Percentiles rank a stretch among this genome's conserved stretches.
phyloP scores from a whole-genome alignment of 2,888 invertebrate genomes.

The Tenthredo notha region DNA sequence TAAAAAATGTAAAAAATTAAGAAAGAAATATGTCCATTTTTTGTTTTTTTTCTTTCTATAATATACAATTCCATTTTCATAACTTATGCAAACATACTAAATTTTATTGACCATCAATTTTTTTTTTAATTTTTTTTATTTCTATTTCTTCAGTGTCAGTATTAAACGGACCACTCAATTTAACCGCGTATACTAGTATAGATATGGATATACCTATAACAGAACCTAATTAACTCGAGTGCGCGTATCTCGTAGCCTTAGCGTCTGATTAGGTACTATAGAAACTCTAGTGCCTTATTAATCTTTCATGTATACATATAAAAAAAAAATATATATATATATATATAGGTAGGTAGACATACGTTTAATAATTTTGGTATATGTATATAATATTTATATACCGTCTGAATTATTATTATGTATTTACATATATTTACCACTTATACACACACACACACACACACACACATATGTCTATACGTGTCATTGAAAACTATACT shows the following conservation, averaged over 20 bases:
- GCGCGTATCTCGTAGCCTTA: not conserved
- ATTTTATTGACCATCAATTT: slow-evolving; percentile 3
- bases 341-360: not conserved
- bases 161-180: not conserved
- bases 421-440: not conserved
- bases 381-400: not conserved
- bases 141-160: no score
- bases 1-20: no score
- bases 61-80: no score
- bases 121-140: no score
- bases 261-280: slow-evolving; percentile 11
- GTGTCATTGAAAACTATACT: not conserved
- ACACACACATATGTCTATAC: no score
- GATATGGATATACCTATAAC: not conserved
- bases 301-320: not conserved
- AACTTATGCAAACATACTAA: not conserved
- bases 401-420: no score
- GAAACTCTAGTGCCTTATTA: not conserved
- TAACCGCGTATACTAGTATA: not conserved
- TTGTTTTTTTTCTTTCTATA: no score
- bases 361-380: not conserved
- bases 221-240: slow-evolving; percentile 15
- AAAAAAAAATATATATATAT: no score
- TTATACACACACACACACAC: no score
- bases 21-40: no score